phyloP scores from a whole-genome alignment of 2,113 vertebrate species.

The Monopterus albus region DNA sequence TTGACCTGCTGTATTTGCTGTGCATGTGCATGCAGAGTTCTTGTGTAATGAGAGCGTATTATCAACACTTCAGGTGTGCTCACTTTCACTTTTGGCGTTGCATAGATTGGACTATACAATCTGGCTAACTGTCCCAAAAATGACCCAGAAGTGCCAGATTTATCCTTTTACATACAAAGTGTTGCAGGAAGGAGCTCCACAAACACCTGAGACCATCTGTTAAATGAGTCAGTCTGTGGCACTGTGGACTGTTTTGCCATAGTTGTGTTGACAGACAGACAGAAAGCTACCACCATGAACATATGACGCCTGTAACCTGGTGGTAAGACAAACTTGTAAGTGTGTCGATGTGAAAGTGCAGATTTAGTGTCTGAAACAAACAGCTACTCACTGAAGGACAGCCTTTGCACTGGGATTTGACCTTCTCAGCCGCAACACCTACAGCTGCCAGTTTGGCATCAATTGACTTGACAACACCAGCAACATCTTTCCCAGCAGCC shows the following conservation, averaged over 20 bases:
- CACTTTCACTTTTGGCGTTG: no score
- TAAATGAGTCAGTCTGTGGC: not conserved
- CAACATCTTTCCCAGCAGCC: constrained; percentile 85
- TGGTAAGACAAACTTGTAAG: not conserved
- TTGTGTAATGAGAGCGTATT: no score
- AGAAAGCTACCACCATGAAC: no score
- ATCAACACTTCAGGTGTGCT: no score
- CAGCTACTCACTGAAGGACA: constrained; percentile 88
- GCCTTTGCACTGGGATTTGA: constrained; percentile 83
- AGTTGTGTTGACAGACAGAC: no score
- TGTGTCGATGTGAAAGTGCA: not conserved
- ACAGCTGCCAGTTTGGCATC: constrained; percentile 86
- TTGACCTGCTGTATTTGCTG: no score
- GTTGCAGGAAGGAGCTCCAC: not conserved
- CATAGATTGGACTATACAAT: no score
- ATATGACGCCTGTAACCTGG: no score
- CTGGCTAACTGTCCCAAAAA: no score
- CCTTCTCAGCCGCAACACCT: constrained; percentile 85
- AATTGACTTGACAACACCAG: constrained; percentile 84
- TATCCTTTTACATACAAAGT: not conserved
- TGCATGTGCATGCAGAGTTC: no score
- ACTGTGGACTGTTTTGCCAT: no score
- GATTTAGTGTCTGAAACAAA: not conserved
- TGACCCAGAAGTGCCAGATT: no score
- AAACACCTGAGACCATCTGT: not conserved